Base-by-base conservation (phyloP, 2,113 vertebrate species). In the Caranx ignobilis region DNA sequence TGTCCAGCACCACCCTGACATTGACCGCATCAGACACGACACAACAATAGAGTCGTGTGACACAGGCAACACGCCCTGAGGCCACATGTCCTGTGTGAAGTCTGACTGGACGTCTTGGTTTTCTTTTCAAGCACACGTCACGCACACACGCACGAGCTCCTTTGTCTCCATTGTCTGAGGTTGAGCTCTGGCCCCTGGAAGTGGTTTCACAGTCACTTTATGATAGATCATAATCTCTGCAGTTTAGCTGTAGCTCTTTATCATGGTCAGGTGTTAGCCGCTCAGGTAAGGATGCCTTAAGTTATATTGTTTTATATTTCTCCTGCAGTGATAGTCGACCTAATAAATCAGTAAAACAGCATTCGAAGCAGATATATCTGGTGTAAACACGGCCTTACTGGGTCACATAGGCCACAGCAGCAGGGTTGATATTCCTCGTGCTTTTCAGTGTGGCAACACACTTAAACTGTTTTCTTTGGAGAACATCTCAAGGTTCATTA, bases 401-500 rank as follows among this genome's bases (percentile, higher is more conserved):
- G 37, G 37, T 34, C 67, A 76, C 31, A 10, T n/a, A 73, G 31
- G 48, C 81, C 16, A 31, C 4, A 59, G 56, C 75, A 82, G 59
- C 37, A 32, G 52, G 18, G 52, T 56, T 43, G 45, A 62, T 77
- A 60, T 69, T 74, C 41, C 45, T 79, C 56, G 60, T 26, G 48
- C 48, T 78, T 50, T 70, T 52, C 63, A 78, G 60, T 71, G 87
- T 66, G 71, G 81, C 80, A 78, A 75, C 77, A 75, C 77, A 63
- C 62, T 77, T 69, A 47, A 78, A 47, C 43, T 52, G 82, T 79
- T 87, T 81, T 83, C 61, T 85, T 89, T 82, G 84, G 77, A 84
- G 67, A 72, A 75, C 52, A 79, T 62, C n/a, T 76, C 7, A 37
- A 75, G 72, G 52, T 85, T 81, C 69, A 72, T 82, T 81, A 82